Conservation (phyloP, 2,797 vertebrate genomes). For the Staurois parvus region DNA sequence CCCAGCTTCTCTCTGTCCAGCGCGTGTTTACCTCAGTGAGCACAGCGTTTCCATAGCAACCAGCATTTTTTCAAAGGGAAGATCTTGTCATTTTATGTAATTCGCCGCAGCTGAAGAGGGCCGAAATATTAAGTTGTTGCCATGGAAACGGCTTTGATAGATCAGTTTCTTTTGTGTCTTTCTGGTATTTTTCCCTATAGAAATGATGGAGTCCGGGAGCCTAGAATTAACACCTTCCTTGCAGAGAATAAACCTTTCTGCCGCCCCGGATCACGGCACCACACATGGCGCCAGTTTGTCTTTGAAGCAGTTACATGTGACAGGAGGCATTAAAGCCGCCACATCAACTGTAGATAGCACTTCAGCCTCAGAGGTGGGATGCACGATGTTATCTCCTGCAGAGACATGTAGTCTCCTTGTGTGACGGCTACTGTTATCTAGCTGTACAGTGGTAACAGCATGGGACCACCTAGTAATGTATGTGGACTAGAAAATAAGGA, state of each 20-base stretch:
- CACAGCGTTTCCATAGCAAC: slow-evolving; percentile 91
- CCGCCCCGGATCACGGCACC: neutral
- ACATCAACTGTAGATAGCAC: slow-evolving; percentile 12
- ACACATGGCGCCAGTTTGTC: neutral
- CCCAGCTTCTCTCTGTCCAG: slow-evolving; percentile 75
- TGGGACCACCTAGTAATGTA: neutral
- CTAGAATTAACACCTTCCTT: slow-evolving; percentile 49
- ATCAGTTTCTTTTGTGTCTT: slow-evolving; percentile 83
- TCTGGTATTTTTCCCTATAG: slow-evolving; percentile 65
- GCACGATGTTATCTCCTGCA: slow-evolving; percentile 1
- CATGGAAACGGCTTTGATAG: slow-evolving; percentile 95
- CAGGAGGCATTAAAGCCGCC: slow-evolving; percentile 10
- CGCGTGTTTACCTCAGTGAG: slow-evolving; percentile 86
- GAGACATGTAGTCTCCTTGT: slow-evolving; percentile 26
- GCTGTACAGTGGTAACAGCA: neutral
- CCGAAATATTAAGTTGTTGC: slow-evolving; percentile 99
- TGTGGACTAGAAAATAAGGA: neutral
- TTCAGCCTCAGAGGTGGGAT: neutral
- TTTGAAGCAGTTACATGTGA: slow-evolving; percentile 16
- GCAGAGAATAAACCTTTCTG: neutral
- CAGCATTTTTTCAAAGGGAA: slow-evolving; percentile 93
- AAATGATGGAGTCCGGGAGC: slow-evolving; percentile 45
- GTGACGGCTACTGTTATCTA: slow-evolving; percentile 12
- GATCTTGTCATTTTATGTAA: slow-evolving; percentile 99
- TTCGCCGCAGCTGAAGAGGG: slow-evolving; percentile 97